These are phyloP conservation scores for Nymphicus hollandicus DNA, from an alignment of 2,113 vertebrate genomes.

Conservation along the genomic window DNA sequence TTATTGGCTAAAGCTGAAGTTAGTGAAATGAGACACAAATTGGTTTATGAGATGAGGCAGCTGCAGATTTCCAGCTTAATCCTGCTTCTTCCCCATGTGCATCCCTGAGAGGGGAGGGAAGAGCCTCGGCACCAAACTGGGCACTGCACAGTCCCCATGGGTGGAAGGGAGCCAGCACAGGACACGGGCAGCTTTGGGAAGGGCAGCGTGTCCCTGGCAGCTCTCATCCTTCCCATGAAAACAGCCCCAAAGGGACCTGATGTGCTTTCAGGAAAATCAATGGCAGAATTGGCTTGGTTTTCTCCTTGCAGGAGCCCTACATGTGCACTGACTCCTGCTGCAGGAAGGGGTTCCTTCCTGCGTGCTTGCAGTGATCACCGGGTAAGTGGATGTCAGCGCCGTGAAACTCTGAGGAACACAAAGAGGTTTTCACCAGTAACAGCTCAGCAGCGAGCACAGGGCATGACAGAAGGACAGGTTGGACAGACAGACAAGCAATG, in stretches of 20 bases:
- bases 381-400: not conserved
- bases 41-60: conserved; percentile 25
- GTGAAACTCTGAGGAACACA: not conserved
- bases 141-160: not conserved
- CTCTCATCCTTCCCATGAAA: not conserved
- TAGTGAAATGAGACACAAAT: conserved; percentile 14
- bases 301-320: not conserved
- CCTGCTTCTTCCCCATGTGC: not conserved
- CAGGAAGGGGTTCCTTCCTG: not conserved
- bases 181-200: not conserved
- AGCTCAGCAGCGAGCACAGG: not conserved
- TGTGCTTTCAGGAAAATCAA: not conserved
- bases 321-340: not conserved
- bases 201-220: not conserved
- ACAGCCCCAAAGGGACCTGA: not conserved
- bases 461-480: not conserved
- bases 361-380: fast-evolving
- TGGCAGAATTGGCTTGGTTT: not conserved
- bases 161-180: not conserved
- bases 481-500: not conserved
- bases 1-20: conserved; percentile 16
- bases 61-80: not conserved
- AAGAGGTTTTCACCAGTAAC: not conserved
- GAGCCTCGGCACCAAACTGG: not conserved
- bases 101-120: not conserved